Evolutionary conservation across 1,140 invertebrate species (phyloP).

Genomic region (Harlomillsia oculata): DNA sequence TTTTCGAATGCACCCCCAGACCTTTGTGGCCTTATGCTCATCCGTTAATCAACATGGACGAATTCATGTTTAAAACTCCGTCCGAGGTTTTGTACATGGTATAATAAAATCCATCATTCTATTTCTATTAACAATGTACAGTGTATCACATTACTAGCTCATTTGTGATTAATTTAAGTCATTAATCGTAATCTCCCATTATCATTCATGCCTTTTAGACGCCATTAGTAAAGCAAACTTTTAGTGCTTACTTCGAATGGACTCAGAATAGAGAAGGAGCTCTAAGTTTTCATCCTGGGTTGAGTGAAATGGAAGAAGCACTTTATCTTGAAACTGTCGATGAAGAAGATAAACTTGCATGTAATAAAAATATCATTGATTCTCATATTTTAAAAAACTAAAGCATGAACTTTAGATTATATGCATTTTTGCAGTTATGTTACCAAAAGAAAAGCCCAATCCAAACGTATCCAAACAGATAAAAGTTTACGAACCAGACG

Average conservation of each 20-base stretch:
- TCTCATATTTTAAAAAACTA: no score
- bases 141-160: background rate
- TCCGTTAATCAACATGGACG: constrained; percentile 7
- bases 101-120: no score
- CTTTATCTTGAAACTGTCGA: constrained; percentile 1
- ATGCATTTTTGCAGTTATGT: no score
- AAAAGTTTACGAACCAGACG: constrained; percentile 1
- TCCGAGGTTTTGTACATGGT: constrained; percentile 10
- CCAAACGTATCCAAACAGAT: no score
- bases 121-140: background rate
- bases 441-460: no score
- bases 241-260: constrained; percentile 16
- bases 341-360: no score
- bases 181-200: background rate
- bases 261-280: constrained; percentile 4
- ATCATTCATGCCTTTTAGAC: background rate
- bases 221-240: constrained; percentile 16
- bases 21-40: constrained; percentile 5
- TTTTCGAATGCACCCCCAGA: constrained; percentile 15
- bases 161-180: background rate
- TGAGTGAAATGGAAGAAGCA: constrained; percentile 21
- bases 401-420: no score
- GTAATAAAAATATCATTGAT: no score
- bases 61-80: background rate
- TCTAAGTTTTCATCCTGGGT: constrained; percentile 3